Conservation (phyloP, 2,888 invertebrate genomes). For the Noctua fimbriata region DNA sequence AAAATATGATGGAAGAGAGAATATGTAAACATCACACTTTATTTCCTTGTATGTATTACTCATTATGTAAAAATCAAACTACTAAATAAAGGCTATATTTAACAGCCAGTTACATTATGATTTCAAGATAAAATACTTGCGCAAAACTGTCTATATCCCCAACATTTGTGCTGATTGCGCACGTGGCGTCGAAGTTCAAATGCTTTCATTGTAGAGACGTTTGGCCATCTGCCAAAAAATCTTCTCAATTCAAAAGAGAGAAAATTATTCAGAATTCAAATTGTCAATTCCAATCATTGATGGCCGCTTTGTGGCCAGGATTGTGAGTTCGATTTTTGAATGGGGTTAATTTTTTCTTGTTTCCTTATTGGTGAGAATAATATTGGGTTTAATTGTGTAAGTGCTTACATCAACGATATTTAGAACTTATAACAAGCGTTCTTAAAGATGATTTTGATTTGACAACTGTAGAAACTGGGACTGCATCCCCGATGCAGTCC, state of each 20-base stretch:
- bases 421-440: neutral
- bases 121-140: conserved; percentile 26
- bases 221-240: conserved; percentile 55
- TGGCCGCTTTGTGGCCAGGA: conserved; percentile 29
- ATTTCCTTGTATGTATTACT: too few relatives aligned
- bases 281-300: conserved; percentile 57
- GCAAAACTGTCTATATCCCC: conserved; percentile 21
- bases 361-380: neutral
- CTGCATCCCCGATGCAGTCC: too few relatives aligned
- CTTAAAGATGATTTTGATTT: neutral
- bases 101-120: conserved; percentile 5
- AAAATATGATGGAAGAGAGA: too few relatives aligned
- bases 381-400: neutral
- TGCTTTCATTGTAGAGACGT: conserved; percentile 33
- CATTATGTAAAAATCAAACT: neutral
- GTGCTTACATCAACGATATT: neutral
- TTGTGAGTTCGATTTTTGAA: conserved; percentile 29
- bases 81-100: neutral
- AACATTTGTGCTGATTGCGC: conserved; percentile 48
- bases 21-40: too few relatives aligned
- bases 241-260: conserved; percentile 47
- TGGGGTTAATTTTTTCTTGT: conserved; percentile 18
- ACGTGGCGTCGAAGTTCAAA: conserved; percentile 46
- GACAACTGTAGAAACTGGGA: neutral
- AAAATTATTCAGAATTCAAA: conserved; percentile 56